Conservation (phyloP, 2,113 vertebrate species). For the Nicator chloris region DNA sequence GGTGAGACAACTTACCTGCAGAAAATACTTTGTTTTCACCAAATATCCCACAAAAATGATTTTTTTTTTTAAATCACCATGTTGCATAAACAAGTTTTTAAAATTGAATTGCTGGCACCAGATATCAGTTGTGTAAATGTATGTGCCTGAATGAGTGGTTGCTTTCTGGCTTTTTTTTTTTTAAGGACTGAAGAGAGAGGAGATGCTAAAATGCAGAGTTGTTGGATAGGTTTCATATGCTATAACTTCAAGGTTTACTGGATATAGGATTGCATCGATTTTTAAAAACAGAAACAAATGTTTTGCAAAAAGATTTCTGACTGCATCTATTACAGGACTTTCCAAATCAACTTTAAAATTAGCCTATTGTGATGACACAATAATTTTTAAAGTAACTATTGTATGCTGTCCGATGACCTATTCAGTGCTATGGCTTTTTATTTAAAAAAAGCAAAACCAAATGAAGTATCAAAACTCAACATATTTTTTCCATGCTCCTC, state of each 20-base stretch:
- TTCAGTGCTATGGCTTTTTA: background rate
- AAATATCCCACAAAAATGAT: background rate
- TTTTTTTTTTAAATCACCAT: background rate
- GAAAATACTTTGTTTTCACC: background rate
- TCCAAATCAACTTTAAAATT: background rate
- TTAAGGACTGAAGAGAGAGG: background rate
- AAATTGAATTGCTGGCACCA: background rate
- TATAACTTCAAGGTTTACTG: background rate
- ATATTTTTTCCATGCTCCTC: background rate
- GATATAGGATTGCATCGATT: background rate
- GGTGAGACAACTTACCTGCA: background rate
- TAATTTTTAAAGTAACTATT: background rate
- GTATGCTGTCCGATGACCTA: background rate
- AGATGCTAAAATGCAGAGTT: background rate
- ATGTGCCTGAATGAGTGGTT: background rate
- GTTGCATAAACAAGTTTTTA: background rate
- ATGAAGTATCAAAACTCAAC: background rate
- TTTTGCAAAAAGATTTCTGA: background rate
- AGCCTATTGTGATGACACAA: background rate
- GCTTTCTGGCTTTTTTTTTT: background rate
- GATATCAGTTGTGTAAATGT: background rate
- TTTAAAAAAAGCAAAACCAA: background rate
- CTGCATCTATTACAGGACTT: background rate
- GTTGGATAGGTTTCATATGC: background rate
- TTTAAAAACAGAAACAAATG: background rate